These are phyloP conservation scores for Gymnogyps californianus DNA, from an alignment of 2,113 vertebrate species.

Conservation along the genomic window DNA sequence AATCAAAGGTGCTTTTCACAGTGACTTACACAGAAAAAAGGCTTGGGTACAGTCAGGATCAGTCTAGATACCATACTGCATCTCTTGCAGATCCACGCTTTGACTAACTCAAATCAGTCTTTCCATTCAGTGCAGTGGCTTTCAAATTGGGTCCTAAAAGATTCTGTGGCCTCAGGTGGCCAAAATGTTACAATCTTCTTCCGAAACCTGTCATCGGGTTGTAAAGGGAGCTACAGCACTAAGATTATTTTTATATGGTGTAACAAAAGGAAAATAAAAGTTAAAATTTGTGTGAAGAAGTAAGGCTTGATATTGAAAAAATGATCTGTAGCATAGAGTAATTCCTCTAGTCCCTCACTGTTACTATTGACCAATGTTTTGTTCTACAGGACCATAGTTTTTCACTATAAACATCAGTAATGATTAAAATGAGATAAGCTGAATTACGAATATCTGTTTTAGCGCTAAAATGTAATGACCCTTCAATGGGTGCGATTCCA, in stretches of 20 bases:
- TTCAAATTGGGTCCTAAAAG: neutral
- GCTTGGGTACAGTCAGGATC: fast-evolving
- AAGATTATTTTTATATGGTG: neutral
- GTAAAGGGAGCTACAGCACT: neutral
- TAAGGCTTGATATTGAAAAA: neutral
- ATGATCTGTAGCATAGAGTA: neutral
- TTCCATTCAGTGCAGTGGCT: neutral
- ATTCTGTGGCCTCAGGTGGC: neutral
- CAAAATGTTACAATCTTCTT: neutral
- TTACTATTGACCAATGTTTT: neutral
- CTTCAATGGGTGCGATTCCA: neutral
- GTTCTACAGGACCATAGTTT: neutral
- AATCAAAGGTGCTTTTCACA: neutral
- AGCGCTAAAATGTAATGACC: neutral
- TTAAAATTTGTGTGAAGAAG: neutral
- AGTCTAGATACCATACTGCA: neutral
- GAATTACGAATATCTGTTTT: neutral
- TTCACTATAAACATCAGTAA: neutral
- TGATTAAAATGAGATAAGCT: neutral
- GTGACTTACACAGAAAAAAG: neutral
- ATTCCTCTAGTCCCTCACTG: neutral
- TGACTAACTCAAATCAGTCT: neutral
- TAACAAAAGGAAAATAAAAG: neutral
- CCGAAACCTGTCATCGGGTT: neutral
- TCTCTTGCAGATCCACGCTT: neutral